Evolutionary conservation across 92 coral and sea anemone species (phyloP), one percentile per base, ranked within the genome.

Genomic region (Paramuricea clavata): DNA sequence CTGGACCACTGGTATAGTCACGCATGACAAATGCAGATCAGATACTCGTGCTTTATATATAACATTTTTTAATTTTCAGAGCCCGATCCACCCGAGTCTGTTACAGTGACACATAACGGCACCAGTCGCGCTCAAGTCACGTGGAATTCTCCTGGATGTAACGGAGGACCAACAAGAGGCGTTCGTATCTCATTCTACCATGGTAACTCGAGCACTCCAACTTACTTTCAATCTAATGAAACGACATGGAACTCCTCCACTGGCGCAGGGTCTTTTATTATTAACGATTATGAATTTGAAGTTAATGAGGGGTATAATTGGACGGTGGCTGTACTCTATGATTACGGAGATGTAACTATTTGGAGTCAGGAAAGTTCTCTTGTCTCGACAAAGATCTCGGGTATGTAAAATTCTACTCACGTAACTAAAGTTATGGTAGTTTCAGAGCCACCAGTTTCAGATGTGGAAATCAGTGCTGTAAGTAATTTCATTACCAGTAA

Each of bases 71-170:
- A 5, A 0, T 8, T 39, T 74, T 44, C 60, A 74, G 81, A 74
- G 21, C 81, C 81, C 23, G 81, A 74, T 49, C 81, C 81, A 0
- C 81, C 81, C 23, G 36, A 23, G n/a, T 17, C 43, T 26, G 59
- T 76, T 15, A 31, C 15, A 54, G 82, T 60, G 6, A 52, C 68
- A 47, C 69, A 76, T 54, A 22, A 76, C 41, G 43, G 67, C 21
- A 76, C 67, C 3, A 21, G 42, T 13, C 65, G 68, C 28, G 82
- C 47, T 76, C 42, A 8, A 2, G 67, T 76, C 23, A 28, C 67
- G 41, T 76, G 82, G 82, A 50, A 32, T 23, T 76, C 82, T 0
- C 82, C 82, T 5, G 82, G 44, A 49, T 76, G 82, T 39, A 76
- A 76, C 47, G 67, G 82, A 0, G 82, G 82, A 5, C 44, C 67